Percentiles rank a stretch among this genome's conserved stretches.
Evolutionary conservation across 2,797 vertebrate species (phyloP).

Genomic region (Dromococcyx pavoninus): DNA sequence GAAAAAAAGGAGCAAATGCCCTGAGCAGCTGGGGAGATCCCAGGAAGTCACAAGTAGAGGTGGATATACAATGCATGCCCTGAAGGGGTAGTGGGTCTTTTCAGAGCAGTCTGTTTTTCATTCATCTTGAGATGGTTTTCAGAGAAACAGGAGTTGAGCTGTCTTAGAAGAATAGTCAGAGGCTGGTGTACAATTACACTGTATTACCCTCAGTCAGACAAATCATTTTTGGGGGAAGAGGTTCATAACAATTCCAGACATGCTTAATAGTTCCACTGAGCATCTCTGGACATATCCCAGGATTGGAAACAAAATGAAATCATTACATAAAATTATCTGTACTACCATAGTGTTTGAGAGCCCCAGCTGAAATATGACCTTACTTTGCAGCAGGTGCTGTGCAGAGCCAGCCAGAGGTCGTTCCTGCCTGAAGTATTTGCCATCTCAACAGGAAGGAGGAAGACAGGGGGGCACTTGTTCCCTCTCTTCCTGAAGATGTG

Average conservation of each 20-base stretch:
- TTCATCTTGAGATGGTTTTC: neutral
- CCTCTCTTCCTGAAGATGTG: rapidly evolving
- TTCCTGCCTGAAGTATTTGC: neutral
- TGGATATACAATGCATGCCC: rapidly evolving
- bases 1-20: neutral
- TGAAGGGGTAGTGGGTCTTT: neutral
- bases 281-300: neutral
- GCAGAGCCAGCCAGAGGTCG: neutral
- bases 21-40: neutral
- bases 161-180: constrained; percentile 22
- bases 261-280: neutral
- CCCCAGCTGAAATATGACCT: neutral
- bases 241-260: constrained; percentile 42
- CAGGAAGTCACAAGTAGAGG: neutral
- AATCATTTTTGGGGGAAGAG: constrained; percentile 35
- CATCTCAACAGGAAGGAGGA: neutral
- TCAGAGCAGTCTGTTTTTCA: neutral
- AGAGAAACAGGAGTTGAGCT: neutral
- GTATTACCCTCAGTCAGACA: constrained; percentile 13
- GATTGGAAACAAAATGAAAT: constrained; percentile 48
- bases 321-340: constrained; percentile 49
- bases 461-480: neutral
- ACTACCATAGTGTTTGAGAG: neutral
- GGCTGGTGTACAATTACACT: neutral
- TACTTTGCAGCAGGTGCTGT: neutral